phyloP scores from a whole-genome alignment of 2,113 vertebrate genomes.

The Campylomormyrus numenius region DNA sequence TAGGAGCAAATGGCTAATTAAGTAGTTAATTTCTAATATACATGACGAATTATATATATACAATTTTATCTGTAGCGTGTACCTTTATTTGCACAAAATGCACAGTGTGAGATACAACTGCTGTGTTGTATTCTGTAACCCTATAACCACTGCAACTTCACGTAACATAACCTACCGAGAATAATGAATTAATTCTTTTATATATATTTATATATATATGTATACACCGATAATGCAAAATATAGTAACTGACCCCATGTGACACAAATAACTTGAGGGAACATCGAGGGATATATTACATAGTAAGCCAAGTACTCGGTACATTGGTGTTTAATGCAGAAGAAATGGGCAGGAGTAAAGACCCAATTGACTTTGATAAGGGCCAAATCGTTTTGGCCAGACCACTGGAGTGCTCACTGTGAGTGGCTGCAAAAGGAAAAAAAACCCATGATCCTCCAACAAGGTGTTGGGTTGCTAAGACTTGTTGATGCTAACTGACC shows the following conservation, averaged over 20 bases:
- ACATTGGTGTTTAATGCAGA: no score
- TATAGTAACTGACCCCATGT: no score
- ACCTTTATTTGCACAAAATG: not conserved
- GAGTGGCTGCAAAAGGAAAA: not conserved
- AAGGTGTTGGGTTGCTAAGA: not conserved
- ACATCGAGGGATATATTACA: no score
- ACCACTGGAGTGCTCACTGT: not conserved
- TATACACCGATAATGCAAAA: not conserved
- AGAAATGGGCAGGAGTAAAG: not conserved
- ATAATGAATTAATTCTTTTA: no score
- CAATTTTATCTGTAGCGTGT: not conserved
- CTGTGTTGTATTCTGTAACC: not conserved
- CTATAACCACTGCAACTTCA: not conserved
- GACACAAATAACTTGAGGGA: no score
- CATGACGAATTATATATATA: not conserved
- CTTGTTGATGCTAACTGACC: not conserved
- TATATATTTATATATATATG: no score
- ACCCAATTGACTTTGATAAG: not conserved
- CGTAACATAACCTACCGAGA: no score
- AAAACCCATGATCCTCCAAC: not conserved
- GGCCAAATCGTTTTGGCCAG: not conserved
- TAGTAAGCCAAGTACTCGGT: no score
- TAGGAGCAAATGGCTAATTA: not conserved
- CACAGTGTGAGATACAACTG: not conserved
- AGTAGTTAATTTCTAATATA: not conserved